Evolutionary conservation across 2,888 invertebrate genomes (phyloP).

Genomic region (Drosophila mulleri): DNA sequence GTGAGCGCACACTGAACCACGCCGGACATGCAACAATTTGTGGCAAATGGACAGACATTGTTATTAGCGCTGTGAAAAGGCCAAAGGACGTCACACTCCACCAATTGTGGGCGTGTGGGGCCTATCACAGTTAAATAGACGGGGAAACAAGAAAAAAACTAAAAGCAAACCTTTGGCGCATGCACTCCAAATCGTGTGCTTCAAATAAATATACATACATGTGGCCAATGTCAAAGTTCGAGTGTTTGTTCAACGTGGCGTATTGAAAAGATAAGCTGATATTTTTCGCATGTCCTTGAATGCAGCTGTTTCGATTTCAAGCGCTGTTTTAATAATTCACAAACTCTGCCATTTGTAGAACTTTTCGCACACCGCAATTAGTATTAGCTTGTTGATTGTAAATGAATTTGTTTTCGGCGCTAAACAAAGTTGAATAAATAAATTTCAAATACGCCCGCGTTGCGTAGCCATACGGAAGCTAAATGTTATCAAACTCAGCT

Average conservation of each 20-base stretch:
- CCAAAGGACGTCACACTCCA: conserved; percentile 9
- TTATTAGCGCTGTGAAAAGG: conserved; percentile 41
- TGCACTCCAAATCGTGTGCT: conserved; percentile 4
- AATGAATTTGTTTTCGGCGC: background rate
- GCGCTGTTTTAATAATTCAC: conserved; percentile 50
- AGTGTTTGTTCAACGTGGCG: conserved; percentile 27
- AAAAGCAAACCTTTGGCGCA: conserved; percentile 23
- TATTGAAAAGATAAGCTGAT: conserved; percentile 15
- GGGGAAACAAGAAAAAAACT: background rate
- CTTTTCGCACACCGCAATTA: background rate
- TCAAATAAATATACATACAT: conserved; percentile 6
- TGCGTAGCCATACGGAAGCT: background rate
- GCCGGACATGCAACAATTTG: conserved; percentile 71
- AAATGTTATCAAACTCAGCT: background rate
- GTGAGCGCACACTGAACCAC: conserved; percentile 52
- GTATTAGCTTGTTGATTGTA: background rate
- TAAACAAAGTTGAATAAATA: background rate
- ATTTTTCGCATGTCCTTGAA: conserved; percentile 57
- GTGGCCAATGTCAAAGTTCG: conserved; percentile 11
- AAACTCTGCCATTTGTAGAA: background rate
- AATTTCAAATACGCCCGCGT: conserved; percentile 12
- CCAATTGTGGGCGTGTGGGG: conserved; percentile 1
- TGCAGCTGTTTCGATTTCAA: conserved; percentile 60
- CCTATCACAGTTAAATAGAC: conserved; percentile 27
- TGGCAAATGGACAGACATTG: conserved; percentile 31